These are phyloP conservation scores for Upupa epops DNA, from an alignment of 2,113 vertebrate species.

Conservation along the genomic window DNA sequence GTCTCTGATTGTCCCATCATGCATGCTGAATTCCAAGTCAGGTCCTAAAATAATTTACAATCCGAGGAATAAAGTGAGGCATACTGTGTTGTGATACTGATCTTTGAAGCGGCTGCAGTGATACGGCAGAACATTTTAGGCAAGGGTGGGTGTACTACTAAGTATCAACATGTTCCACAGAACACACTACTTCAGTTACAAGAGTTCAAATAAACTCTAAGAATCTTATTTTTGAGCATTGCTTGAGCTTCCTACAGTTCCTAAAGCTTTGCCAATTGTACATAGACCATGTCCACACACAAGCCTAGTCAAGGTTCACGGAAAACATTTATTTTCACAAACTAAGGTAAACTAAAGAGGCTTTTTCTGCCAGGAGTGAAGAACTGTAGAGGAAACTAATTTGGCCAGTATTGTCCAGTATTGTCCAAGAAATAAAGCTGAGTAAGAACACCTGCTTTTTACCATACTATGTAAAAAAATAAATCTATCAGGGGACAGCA, in stretches of 20 bases:
- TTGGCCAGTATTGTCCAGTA: too few relatives aligned
- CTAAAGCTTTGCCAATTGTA: neutral
- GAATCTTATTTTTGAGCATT: neutral
- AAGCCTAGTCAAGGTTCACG: neutral
- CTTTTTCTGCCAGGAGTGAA: neutral
- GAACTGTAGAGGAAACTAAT: neutral
- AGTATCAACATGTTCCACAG: neutral
- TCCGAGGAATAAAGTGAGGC: neutral
- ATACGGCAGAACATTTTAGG: neutral
- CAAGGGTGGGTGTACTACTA: neutral
- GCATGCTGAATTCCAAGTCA: slow-evolving; percentile 96
- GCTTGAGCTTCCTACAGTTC: neutral
- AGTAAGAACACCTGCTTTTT: neutral
- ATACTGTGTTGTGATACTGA: neutral
- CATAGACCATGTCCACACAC: neutral
- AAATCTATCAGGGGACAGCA: neutral
- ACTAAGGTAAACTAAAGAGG: neutral
- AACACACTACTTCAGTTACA: neutral
- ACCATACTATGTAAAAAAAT: neutral
- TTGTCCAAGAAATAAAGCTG: neutral
- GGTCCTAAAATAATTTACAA: slow-evolving; percentile 80
- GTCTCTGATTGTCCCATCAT: slow-evolving; percentile 97
- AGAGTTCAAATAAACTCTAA: neutral
- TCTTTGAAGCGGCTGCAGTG: neutral
- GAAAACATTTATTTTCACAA: neutral